Evolutionary conservation across 2,113 vertebrate species (phyloP), one percentile per base, ranked within the genome.

Genomic region (Scomber japonicus): DNA sequence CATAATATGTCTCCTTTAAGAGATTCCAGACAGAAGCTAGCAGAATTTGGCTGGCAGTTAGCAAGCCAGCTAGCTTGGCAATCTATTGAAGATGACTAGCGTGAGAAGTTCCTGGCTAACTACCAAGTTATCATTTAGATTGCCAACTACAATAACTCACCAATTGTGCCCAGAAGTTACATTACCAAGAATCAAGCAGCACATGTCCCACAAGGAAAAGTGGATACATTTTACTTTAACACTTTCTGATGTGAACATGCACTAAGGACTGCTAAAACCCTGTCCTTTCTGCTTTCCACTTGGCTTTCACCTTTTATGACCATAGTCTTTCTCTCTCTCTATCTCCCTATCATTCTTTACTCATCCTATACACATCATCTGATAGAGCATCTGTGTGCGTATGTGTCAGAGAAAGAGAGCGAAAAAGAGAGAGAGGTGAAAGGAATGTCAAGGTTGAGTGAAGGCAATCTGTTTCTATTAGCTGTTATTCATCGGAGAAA

Each of bases 391-490:
- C 35, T 56, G 19, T 21, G 4, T 17, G 65, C 11, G 30, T 5
- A 31, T 11, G 65, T 0, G 54, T 3, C 40, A 4, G 24, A 30
- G 40, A n/a, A 10, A 50, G 46, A 35, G 40, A 63, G 56, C 21
- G 27, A 54, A 16, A 16, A 40, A 11, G 54, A 45, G 50, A 24
- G 31, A n/a, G 17, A 50, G 48, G 68, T 81, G 68, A 86, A 84
- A 86, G 84, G 55, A 59, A 75, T 75, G 84, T 82, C 78, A 90
- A 86, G 83, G 74, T 76, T 67, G 72, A 83, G 35, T 40, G 61
- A 80, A 78, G 54, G 40, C 74, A 85, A 84, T 86, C 49, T 83
- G 67, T 77, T 80, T 85, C 7, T 74, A 71, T 88, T 85, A 70
- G 76, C 61, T 62, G 24, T 54, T 66, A 68, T 64, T 80, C 70